phyloP scores from a whole-genome alignment of 2,888 invertebrate genomes.

The Polylopha cassiicola region DNA sequence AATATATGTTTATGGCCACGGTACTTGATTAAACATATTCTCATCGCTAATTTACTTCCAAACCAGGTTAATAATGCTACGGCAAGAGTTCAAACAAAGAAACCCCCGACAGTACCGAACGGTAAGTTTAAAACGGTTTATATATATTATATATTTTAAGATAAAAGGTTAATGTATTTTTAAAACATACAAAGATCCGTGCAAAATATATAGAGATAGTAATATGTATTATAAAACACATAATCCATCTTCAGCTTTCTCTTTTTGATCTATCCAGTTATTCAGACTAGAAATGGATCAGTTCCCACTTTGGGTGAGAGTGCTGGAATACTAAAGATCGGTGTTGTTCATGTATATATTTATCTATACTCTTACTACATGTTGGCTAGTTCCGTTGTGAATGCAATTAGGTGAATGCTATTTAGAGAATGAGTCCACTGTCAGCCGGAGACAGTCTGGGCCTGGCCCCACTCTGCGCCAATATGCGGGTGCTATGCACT shows the following conservation, averaged over 20 bases:
- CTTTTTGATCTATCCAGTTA: slow-evolving; percentile 76
- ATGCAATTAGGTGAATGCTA: slow-evolving; percentile 74
- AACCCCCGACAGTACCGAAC: slow-evolving; percentile 93
- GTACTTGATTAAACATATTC: slow-evolving; percentile 34
- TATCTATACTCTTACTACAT: slow-evolving; percentile 43
- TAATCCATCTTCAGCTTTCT: slow-evolving; percentile 69
- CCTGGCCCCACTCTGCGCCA: slow-evolving; percentile 23
- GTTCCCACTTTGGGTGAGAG: slow-evolving; percentile 81
- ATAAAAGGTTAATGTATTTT: too few relatives aligned
- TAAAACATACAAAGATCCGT: slow-evolving; percentile 1
- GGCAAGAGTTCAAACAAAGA: slow-evolving; percentile 99
- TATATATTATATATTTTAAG: too few relatives aligned
- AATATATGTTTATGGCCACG: slow-evolving; percentile 28
- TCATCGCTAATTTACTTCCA: slow-evolving; percentile 55
- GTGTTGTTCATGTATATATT: slow-evolving; percentile 65
- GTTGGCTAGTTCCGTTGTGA: slow-evolving; percentile 71
- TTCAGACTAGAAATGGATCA: slow-evolving; percentile 81
- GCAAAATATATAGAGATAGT: too few relatives aligned
- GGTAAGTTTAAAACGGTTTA: too few relatives aligned
- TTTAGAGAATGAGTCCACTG: slow-evolving; percentile 64
- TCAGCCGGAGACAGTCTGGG: slow-evolving; percentile 62
- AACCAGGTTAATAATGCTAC: slow-evolving; percentile 99
- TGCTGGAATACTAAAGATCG: slow-evolving; percentile 66
- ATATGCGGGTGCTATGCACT: slow-evolving; percentile 14
- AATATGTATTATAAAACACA: slow-evolving; percentile 36